Base-by-base conservation (phyloP, 2,888 invertebrate genomes). In the Sphaerophoria rueppellii region DNA sequence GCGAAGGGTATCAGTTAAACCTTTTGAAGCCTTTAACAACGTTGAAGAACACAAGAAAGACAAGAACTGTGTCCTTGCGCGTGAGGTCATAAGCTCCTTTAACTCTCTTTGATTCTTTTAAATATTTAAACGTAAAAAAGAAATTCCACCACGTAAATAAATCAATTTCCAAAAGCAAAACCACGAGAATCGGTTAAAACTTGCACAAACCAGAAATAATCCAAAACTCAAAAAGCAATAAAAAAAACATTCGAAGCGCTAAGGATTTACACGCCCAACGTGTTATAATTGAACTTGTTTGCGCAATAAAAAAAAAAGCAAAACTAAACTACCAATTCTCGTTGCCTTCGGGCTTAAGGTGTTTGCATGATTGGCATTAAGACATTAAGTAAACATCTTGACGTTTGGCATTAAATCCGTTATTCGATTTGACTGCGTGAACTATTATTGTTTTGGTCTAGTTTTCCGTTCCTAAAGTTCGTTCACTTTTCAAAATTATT, bases 281-380 rank as follows among this genome's bases (percentile, higher is more conserved):
- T 75, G 35, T 14, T 50, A 16, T 60, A 50, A 50, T 4, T 55
- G 50, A 83, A 83, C 79, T 79, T 80, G 75, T 83, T 83, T 79
- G 50, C 46, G 24, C 14, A 40, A 54, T 35, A 40, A 3, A 70
- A 46, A 52, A 50, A 60, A 58, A 16, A 11, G 37, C 7, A 4
- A 58, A 58, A 24, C 50, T 0, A 40, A n/a, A 52, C 50, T 52
- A 54, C 67, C 72, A 73, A 65, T 71, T 40, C 69, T 73, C 67
- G 54, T 61, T 50, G 69, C 78, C 69, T 54, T 65, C 14, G 63
- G 54, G 76, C 69, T 54, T 65, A 14, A 65, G 54, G 76, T 57
- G 78, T 70, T 60, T 32, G 40, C 46, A 72, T 79, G 82, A 79
- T 55, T 83, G 83, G 58, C 79, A 75, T 60, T 75, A 71, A 82